Percentiles rank a stretch among this genome's conserved stretches.
These are phyloP conservation scores for Cranoglanis bouderius DNA, from an alignment of 2,113 vertebrate genomes.

Conservation along the genomic window DNA sequence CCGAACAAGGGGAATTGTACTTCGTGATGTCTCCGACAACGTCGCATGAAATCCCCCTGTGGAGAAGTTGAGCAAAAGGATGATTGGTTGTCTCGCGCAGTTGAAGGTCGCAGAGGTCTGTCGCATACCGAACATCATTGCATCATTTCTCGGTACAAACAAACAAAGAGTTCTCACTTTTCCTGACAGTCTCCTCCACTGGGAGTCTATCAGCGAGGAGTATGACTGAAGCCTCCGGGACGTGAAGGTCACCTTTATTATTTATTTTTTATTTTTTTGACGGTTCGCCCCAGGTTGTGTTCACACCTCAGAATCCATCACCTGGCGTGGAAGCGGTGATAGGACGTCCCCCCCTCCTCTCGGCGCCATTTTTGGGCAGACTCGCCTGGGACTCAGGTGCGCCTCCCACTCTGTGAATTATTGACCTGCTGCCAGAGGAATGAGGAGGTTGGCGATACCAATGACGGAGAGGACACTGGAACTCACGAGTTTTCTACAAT, in stretches of 20 bases:
- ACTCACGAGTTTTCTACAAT: slow-evolving; percentile 25
- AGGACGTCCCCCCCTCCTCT: background rate
- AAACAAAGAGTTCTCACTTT: slow-evolving; percentile 56
- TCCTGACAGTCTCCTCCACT: slow-evolving; percentile 18
- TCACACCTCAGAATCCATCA: slow-evolving; percentile 76
- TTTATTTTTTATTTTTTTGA: slow-evolving; percentile 43
- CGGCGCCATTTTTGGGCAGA: slow-evolving; percentile 63
- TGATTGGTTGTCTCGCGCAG: slow-evolving; percentile 10
- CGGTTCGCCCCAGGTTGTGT: slow-evolving; percentile 66
- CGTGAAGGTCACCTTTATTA: slow-evolving; percentile 70
- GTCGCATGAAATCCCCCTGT: slow-evolving; percentile 48
- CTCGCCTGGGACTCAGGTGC: slow-evolving; percentile 74
- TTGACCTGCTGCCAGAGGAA: slow-evolving; percentile 73
- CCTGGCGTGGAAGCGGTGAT: slow-evolving; percentile 69
- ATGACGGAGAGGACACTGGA: slow-evolving; percentile 71
- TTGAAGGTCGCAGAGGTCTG: slow-evolving; percentile 69
- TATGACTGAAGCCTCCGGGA: slow-evolving; percentile 57
- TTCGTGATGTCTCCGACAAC: slow-evolving; percentile 47
- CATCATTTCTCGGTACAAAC: slow-evolving; percentile 58
- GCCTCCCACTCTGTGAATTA: slow-evolving; percentile 73
- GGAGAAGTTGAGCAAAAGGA: slow-evolving; percentile 46
- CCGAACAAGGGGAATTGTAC: slow-evolving; percentile 38
- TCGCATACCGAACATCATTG: slow-evolving; percentile 56
- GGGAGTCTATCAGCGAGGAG: slow-evolving; percentile 64
- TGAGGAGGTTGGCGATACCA: slow-evolving; percentile 64